Conservation (phyloP, 1,140 invertebrate species). For the Streblospio benedicti region DNA sequence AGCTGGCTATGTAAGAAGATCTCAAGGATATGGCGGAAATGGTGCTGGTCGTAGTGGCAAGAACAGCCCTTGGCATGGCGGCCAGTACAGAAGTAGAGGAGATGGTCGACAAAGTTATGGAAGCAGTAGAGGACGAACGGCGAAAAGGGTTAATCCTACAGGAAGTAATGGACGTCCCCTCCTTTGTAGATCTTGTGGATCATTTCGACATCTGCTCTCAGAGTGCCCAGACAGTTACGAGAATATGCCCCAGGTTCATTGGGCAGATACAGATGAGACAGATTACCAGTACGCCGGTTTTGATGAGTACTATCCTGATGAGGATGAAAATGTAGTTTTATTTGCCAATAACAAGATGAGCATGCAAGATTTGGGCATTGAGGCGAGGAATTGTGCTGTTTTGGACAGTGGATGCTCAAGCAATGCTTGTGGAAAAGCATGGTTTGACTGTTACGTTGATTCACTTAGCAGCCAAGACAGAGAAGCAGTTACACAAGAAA, state of each 20-base stretch:
- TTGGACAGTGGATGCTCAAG: conserved; percentile 20
- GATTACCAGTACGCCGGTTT: too few species aligned
- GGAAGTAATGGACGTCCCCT: background rate
- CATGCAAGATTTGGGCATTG: conserved; percentile 13
- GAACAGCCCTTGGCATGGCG: background rate
- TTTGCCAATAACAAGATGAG: conserved; percentile 15
- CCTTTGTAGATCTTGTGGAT: background rate
- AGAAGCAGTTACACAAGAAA: conserved; percentile 2
- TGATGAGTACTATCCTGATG: too few species aligned
- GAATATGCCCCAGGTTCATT: conserved; percentile 14
- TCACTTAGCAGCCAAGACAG: conserved; percentile 7
- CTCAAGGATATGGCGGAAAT: too few species aligned
- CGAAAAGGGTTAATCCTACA: background rate
- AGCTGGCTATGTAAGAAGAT: too few species aligned
- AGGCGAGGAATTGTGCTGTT: conserved; percentile 20
- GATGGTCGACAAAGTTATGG: background rate
- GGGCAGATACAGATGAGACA: background rate
- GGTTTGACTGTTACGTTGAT: conserved; percentile 16
- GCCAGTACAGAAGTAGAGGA: background rate
- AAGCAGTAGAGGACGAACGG: background rate
- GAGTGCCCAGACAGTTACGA: conserved; percentile 25
- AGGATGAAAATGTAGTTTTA: conserved; percentile 16
- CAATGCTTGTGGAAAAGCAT: conserved; percentile 16
- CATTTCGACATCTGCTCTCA: conserved; percentile 15
- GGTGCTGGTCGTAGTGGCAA: background rate